Base-by-base conservation (phyloP, 2,888 invertebrate species). In the Callyntrura sp. region DNA sequence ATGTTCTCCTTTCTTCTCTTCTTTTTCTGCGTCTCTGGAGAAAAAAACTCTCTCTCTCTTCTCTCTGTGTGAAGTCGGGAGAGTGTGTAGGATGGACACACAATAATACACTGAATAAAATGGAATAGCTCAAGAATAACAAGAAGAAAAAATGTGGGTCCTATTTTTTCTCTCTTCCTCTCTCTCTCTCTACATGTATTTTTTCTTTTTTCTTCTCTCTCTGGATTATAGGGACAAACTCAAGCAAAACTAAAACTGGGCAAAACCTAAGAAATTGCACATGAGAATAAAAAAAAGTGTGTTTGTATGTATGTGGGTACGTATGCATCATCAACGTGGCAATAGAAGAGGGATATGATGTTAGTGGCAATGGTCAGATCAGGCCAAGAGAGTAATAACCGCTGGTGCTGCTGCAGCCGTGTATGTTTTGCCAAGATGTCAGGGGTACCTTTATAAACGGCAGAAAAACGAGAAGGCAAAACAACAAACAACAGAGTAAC, bases 11-110 rank as follows among this genome's bases (percentile, higher is more conserved):
- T 85, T 35, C 35, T 85, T 45, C 45, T 81, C 57, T 55, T 60
- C n/a, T n/a, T 48, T 70, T 81, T 88, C 17, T 45, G 1, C 12
- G 12, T 88, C 88, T 83, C 88, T 73, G 35, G 82, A 88, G 82
- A 28, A 73, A 73, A 51, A 78, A 35, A 6, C 48, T 51, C 11
- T 17, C 48, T 51, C 11, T 17, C 17, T 73, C 73, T 73, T 48
- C 57, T 60, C 79, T 60, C 79, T 43, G 79, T 78, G 43, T 79
- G 79, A 60, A 79, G 79, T 60, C 35, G 12, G 79, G 55, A 79
- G 57, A 79, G 82, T 73, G 45, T 60, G 45, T 60, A 57, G 87
- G 81, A 68, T 87, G 87, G 79, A 82, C 70, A 55, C 55, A 81
- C 76, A 86, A 84, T 68, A 83, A 83, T 76, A 70, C 70, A 65